Conservation (phyloP, 2,113 vertebrate genomes). For the Oostethus manadensis region DNA sequence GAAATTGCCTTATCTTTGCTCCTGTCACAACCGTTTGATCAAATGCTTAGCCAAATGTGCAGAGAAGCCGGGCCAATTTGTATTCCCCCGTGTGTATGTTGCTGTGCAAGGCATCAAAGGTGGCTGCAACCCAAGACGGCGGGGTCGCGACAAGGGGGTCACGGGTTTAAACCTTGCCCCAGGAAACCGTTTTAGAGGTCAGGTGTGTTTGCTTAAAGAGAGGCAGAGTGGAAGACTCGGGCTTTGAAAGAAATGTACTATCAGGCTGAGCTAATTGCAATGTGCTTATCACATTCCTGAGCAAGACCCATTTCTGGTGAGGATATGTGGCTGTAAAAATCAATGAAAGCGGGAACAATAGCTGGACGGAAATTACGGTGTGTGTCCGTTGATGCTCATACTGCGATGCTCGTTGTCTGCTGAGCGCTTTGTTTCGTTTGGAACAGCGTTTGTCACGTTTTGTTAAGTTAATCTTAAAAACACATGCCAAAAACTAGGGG, state of each 20-base stretch:
- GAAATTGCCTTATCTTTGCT: slow-evolving; percentile 16
- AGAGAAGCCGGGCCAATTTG: slow-evolving; percentile 15
- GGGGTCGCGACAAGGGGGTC: slow-evolving; percentile 53
- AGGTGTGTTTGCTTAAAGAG: slow-evolving; percentile 66
- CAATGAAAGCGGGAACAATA: background rate
- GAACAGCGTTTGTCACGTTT: too few relatives aligned
- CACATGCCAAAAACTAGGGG: too few relatives aligned
- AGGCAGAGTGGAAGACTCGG: slow-evolving; percentile 52
- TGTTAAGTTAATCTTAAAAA: too few relatives aligned
- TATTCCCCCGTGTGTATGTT: slow-evolving; percentile 19
- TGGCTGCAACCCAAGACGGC: slow-evolving; percentile 43
- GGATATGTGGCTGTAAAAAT: background rate
- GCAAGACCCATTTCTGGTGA: background rate
- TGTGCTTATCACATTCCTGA: slow-evolving; percentile 44
- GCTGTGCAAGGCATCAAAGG: slow-evolving; percentile 46
- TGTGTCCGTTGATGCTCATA: too few relatives aligned
- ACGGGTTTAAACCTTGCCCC: slow-evolving; percentile 63
- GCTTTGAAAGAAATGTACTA: slow-evolving; percentile 50
- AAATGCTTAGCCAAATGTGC: slow-evolving; percentile 15
- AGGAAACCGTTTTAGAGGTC: slow-evolving; percentile 58
- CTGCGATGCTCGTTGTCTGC: too few relatives aligned
- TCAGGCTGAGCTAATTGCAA: slow-evolving; percentile 56
- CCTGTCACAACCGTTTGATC: slow-evolving; percentile 20
- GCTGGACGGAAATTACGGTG: too few relatives aligned
- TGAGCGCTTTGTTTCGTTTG: too few relatives aligned